Conservation (phyloP, 2,113 vertebrate species). For the Ptychochromis oligacanthus region DNA sequence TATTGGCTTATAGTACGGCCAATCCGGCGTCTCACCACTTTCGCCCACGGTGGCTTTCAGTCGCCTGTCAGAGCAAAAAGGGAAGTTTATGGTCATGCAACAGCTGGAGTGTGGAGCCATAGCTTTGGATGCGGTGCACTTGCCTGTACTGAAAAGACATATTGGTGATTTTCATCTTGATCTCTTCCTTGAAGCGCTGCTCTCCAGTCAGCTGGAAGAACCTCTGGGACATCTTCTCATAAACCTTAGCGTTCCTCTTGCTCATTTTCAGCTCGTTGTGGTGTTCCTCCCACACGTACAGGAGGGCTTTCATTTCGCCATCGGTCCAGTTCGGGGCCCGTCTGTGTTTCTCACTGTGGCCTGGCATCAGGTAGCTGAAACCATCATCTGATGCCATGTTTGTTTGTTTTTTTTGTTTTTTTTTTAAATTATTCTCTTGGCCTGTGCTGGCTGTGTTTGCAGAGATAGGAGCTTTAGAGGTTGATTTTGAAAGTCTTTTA, state of each 20-base stretch:
- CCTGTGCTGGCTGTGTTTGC: constrained; percentile 35
- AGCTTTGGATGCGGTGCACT: constrained; percentile 67
- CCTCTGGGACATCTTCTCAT: constrained; percentile 98
- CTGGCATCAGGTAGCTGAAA: constrained; percentile 88
- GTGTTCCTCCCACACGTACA: constrained; percentile 97
- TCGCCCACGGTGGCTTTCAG: constrained; percentile 88
- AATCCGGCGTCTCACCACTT: constrained; percentile 86
- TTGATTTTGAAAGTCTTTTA: constrained; percentile 74
- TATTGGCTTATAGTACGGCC: constrained; percentile 95
- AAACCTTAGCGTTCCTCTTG: constrained; percentile 97
- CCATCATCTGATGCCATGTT: constrained; percentile 91
- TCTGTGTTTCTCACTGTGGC: constrained; percentile 93
- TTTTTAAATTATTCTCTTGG: constrained; percentile 37
- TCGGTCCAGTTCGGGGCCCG: constrained; percentile 98
- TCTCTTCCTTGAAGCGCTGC: constrained; percentile 95
- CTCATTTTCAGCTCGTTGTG: constrained; percentile 95
- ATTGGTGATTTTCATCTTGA: constrained; percentile 99
- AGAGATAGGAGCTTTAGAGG: constrained; percentile 41
- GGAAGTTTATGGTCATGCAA: constrained; percentile 21
- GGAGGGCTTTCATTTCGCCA: constrained; percentile 95
- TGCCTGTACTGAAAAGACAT: constrained; percentile 99
- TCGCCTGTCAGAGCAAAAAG: constrained; percentile 82
- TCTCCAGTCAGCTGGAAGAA: constrained; percentile 96
- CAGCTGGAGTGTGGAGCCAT: constrained; percentile 11
- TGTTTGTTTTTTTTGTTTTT: no score